Evolutionary conservation across 2,888 invertebrate species (phyloP).

Genomic region (Dicycla oo): DNA sequence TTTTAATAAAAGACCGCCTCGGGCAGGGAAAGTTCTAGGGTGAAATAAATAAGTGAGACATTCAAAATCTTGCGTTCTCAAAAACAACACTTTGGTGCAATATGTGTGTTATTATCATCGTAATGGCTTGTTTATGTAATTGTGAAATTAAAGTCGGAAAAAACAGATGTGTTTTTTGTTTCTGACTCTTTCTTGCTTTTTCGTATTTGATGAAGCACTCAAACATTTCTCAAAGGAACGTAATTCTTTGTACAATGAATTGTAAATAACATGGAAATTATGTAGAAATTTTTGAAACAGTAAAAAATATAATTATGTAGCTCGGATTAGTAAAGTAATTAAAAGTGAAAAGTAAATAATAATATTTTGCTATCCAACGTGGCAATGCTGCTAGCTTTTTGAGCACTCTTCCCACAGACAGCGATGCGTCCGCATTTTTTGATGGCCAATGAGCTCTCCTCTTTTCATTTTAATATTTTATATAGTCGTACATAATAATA

Average conservation of each 20-base stretch:
- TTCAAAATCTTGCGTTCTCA: slow-evolving; percentile 46
- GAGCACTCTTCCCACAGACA: too few relatives aligned
- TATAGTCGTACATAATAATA: too few relatives aligned
- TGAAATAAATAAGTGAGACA: slow-evolving; percentile 54
- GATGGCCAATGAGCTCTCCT: too few relatives aligned
- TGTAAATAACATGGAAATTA: neutral
- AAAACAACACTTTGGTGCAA: slow-evolving; percentile 45
- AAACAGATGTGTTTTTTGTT: slow-evolving; percentile 6
- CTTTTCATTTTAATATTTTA: too few relatives aligned
- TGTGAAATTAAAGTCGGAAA: slow-evolving; percentile 14
- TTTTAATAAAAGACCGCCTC: slow-evolving; percentile 80
- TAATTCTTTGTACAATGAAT: neutral
- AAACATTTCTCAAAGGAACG: neutral
- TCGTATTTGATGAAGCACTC: slow-evolving; percentile 22
- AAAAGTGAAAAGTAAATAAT: slow-evolving; percentile 25
- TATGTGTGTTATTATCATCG: slow-evolving; percentile 21
- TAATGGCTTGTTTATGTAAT: slow-evolving; percentile 14
- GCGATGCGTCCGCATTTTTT: too few relatives aligned
- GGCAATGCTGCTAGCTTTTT: too few relatives aligned
- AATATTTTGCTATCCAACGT: too few relatives aligned
- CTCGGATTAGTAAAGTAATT: slow-evolving; percentile 24
- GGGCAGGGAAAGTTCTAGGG: slow-evolving; percentile 50
- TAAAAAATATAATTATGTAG: neutral
- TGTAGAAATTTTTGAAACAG: neutral
- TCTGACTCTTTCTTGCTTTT: neutral